Evolutionary conservation across 2,797 vertebrate genomes (phyloP).

Genomic region (Thaleichthys pacificus): DNA sequence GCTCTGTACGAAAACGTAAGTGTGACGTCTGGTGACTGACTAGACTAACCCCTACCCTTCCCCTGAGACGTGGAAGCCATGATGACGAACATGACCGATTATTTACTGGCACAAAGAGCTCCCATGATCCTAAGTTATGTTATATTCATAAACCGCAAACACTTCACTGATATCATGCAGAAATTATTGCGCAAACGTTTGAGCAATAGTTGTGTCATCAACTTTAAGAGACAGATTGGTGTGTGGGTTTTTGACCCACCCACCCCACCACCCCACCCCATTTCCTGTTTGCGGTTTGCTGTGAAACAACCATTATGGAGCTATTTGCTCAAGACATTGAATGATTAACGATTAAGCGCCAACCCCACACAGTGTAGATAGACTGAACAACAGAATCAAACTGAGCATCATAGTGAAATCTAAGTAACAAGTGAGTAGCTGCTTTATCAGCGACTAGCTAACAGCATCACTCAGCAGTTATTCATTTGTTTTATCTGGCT

Average conservation of each 20-base stretch:
- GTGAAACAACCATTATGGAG: constrained; percentile 58
- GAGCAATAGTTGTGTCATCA: neutral
- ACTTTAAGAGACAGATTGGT: constrained; percentile 10
- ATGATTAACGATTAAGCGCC: constrained; percentile 59
- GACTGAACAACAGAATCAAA: constrained; percentile 57
- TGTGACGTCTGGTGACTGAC: constrained; percentile 43
- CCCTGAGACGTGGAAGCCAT: neutral
- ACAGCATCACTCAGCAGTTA: constrained; percentile 48
- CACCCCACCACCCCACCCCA: neutral
- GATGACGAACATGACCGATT: neutral
- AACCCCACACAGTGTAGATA: constrained; percentile 49
- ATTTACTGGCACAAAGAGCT: neutral
- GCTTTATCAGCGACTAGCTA: constrained; percentile 52
- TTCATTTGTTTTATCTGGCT: constrained; percentile 54
- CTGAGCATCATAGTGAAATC: constrained; percentile 38
- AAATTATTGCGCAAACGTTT: neutral
- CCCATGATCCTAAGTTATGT: neutral
- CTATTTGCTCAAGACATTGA: constrained; percentile 58
- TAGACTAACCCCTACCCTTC: constrained; percentile 29
- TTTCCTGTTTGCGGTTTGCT: constrained; percentile 29
- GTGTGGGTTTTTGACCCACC: constrained; percentile 9
- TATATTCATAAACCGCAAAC: neutral
- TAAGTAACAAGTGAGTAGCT: constrained; percentile 30
- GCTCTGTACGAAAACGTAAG: constrained; percentile 97
- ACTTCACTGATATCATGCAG: neutral